Conservation (phyloP, 2,113 vertebrate species). For the Columba janthina region DNA sequence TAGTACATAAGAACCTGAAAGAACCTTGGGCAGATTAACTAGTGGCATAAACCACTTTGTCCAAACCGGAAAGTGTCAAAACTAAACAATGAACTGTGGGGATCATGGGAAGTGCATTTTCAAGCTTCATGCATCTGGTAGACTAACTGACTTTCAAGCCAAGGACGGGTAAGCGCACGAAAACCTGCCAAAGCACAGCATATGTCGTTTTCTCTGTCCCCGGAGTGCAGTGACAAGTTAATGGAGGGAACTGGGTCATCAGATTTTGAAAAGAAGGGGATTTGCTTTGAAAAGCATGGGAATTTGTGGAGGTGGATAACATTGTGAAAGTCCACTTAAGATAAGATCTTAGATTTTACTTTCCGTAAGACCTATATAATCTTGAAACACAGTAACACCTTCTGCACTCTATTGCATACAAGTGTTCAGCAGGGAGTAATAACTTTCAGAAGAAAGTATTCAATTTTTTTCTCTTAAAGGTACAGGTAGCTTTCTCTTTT, state of each 20-base stretch:
- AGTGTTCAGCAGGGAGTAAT: neutral
- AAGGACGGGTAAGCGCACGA: neutral
- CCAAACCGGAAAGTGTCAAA: neutral
- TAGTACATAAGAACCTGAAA: neutral
- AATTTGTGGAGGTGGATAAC: neutral
- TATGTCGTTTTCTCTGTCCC: neutral
- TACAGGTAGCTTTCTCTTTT: neutral
- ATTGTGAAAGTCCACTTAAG: neutral
- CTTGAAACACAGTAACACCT: neutral
- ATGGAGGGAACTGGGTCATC: neutral
- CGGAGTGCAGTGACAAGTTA: neutral
- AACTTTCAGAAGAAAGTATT: neutral
- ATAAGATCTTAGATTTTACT: neutral
- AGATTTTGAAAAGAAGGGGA: neutral
- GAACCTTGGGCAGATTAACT: neutral
- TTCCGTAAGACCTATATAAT: neutral
- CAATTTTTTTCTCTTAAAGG: neutral
- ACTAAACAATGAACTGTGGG: neutral
- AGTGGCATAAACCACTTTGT: neutral
- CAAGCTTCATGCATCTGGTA: neutral
- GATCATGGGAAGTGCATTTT: neutral
- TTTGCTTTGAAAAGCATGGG: neutral
- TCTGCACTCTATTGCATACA: neutral
- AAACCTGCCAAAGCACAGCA: neutral
- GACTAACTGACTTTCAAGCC: neutral